A percentile compares a stretch with the other conserved stretches of the same genome.
Evolutionary conservation across 1,140 invertebrate species (phyloP).

Genomic region (Lutraria rhynchaena): DNA sequence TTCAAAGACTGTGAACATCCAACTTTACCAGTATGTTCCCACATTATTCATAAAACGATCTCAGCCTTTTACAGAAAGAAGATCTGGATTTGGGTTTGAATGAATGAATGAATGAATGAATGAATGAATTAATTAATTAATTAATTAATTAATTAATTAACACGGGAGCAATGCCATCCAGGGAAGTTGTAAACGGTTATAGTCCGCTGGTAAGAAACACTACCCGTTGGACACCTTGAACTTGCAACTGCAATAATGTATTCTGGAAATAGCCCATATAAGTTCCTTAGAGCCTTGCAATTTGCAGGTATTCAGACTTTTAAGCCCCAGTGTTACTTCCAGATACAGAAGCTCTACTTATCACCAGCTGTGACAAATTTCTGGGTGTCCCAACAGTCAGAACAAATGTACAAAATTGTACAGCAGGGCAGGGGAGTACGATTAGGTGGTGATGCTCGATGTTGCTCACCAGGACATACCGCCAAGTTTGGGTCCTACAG

Average conservation of each 20-base stretch:
- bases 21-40: no score
- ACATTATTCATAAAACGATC: no score
- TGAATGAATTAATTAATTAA: no score
- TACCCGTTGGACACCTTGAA: no score
- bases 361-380: neutral
- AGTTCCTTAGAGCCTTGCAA: neutral
- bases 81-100: no score
- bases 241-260: neutral
- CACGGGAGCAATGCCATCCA: no score
- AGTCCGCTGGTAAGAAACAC: no score
- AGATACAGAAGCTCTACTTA: neutral
- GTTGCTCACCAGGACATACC: constrained; percentile 27
- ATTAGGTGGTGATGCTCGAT: constrained; percentile 10
- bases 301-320: neutral
- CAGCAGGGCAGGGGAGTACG: neutral
- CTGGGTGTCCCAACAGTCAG: neutral
- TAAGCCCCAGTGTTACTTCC: neutral
- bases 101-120: no score
- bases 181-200: no score
- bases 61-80: no score
- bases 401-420: neutral
- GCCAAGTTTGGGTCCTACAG: constrained; percentile 17
- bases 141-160: no score
- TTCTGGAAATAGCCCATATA: neutral
- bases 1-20: no score